Percentiles rank a stretch among this genome's conserved stretches.
Conservation (phyloP, 1,140 invertebrate genomes). For the Drosophila bocqueti region DNA sequence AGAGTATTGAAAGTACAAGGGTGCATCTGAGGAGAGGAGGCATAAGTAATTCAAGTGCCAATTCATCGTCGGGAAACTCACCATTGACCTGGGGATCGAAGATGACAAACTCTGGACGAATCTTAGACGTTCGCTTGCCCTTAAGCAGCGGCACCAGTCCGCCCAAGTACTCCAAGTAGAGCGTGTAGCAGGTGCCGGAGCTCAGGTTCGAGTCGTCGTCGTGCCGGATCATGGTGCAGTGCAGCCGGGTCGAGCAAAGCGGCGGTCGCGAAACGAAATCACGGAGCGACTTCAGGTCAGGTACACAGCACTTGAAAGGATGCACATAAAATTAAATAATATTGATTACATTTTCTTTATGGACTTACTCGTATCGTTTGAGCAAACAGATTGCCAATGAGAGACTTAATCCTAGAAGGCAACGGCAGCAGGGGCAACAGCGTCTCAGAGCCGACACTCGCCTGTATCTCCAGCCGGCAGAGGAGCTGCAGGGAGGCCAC, state of each 20-base stretch:
- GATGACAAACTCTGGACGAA: conserved; percentile 99
- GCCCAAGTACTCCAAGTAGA: conserved; percentile 98
- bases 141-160: conserved; percentile 98
- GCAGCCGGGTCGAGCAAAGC: conserved; percentile 92
- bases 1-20: conserved; percentile 80
- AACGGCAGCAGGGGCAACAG: conserved; percentile 91
- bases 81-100: conserved; percentile 96
- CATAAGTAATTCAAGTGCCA: not conserved
- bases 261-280: conserved; percentile 97
- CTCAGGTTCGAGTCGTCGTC: conserved; percentile 90
- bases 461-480: conserved; percentile 90
- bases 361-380: conserved; percentile 95
- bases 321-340: not conserved
- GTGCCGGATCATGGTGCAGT: conserved; percentile 98
- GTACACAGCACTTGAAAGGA: conserved; percentile 94
- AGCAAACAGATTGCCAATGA: conserved; percentile 95
- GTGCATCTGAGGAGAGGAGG: conserved; percentile 50
- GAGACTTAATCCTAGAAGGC: conserved; percentile 92
- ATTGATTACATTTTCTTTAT: not conserved
- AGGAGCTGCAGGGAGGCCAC: conserved; percentile 96
- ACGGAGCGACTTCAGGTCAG: conserved; percentile 93
- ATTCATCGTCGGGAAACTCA: conserved; percentile 68
- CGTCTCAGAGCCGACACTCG: conserved; percentile 88
- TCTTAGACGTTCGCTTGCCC: conserved; percentile 97
- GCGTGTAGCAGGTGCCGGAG: conserved; percentile 94